Evolutionary conservation across 2,797 vertebrate genomes (phyloP).

Genomic region (Leptoclinus maculatus): DNA sequence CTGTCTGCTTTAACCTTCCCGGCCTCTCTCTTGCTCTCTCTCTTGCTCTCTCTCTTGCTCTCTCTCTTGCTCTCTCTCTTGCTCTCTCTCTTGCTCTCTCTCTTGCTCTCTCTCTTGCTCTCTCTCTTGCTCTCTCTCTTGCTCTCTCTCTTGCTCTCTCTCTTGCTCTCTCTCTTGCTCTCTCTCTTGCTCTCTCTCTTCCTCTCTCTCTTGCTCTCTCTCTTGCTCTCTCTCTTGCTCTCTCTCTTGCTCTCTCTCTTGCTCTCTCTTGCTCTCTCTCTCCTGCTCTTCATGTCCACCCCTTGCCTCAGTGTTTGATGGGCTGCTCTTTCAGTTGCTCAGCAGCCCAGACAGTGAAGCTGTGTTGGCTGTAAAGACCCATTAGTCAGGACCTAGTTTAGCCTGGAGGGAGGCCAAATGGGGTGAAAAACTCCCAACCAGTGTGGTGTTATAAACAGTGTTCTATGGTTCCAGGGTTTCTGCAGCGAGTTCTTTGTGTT

Average conservation of each 20-base stretch:
- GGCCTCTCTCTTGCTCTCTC: neutral
- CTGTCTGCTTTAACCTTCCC: neutral
- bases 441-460: neutral
- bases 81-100: neutral
- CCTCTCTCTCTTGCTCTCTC: neutral
- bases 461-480: constrained; percentile 15
- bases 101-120: neutral
- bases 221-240: no score
- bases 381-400: constrained; percentile 58
- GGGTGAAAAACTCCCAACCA: constrained; percentile 18
- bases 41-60: neutral
- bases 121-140: neutral
- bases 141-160: neutral
- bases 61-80: no score
- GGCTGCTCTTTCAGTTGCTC: constrained; percentile 26
- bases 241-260: neutral
- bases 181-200: neutral
- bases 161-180: no score
- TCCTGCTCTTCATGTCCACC: constrained; percentile 13
- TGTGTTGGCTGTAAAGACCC: constrained; percentile 35
- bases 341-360: constrained; percentile 35
- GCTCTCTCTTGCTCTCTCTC: neutral
- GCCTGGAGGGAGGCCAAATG: constrained; percentile 43
- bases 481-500: neutral
- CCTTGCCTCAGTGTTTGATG: constrained; percentile 37